A percentile compares a stretch with the other conserved stretches of the same genome.
Evolutionary conservation across 2,797 vertebrate genomes (phyloP).

Genomic region (Aldrovandia affinis): DNA sequence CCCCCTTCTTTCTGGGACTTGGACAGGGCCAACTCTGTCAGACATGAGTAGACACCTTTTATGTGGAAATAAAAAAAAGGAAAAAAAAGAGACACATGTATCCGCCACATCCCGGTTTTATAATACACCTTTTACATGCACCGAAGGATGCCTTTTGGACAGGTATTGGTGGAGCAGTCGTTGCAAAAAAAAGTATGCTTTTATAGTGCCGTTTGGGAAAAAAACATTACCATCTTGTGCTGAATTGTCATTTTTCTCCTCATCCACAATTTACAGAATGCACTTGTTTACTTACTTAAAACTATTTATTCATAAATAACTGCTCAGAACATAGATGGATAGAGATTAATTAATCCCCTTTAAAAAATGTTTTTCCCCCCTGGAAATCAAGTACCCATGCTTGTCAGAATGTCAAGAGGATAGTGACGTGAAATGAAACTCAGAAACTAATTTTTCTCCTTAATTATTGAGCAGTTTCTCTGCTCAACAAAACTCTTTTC

Average conservation of each 20-base stretch:
- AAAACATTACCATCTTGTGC: too few relatives aligned
- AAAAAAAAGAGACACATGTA: background rate
- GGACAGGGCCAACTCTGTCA: conserved; percentile 32
- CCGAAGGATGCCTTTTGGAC: background rate
- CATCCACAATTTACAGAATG: background rate
- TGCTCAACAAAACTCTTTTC: conserved; percentile 23
- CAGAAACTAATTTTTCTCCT: conserved; percentile 40
- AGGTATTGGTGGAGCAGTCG: background rate
- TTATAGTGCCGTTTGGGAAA: too few relatives aligned
- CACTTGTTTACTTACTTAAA: background rate
- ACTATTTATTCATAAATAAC: background rate
- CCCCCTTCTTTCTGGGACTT: background rate
- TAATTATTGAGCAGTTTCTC: conserved; percentile 35
- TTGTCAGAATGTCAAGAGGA: conserved; percentile 26
- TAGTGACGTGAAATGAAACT: conserved; percentile 28
- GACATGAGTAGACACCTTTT: conserved; percentile 13
- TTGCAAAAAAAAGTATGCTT: background rate
- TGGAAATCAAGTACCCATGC: conserved; percentile 23
- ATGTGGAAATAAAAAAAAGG: background rate
- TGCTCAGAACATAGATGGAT: background rate
- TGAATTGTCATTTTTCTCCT: background rate
- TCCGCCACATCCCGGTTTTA: background rate
- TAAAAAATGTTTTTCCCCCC: background rate
- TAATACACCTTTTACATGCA: background rate
- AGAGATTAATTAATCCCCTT: background rate